Evolutionary conservation across 2,113 vertebrate genomes (phyloP).

Genomic region (Malurus alboscapulatus): DNA sequence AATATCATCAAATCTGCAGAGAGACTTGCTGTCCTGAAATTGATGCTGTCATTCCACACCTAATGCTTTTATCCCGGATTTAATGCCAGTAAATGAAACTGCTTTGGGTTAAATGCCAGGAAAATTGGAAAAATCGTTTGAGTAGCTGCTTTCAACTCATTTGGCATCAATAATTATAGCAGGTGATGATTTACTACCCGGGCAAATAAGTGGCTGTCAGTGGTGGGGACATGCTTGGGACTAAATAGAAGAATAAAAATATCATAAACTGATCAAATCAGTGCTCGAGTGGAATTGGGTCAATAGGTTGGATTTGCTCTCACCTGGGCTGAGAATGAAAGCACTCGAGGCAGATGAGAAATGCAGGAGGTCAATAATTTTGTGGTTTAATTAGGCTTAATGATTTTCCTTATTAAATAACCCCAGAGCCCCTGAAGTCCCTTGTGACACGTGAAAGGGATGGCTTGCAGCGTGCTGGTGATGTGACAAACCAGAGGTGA

Average conservation of each 20-base stretch:
- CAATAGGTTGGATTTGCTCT: not conserved
- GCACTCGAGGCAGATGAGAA: not conserved
- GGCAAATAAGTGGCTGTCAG: not conserved
- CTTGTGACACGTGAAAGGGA: not conserved
- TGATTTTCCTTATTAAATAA: not conserved
- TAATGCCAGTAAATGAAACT: not conserved
- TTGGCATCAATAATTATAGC: not conserved
- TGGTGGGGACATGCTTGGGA: not conserved
- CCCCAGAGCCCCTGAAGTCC: not conserved
- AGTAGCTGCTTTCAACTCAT: not conserved
- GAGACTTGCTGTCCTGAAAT: not conserved
- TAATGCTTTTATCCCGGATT: not conserved
- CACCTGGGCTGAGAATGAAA: not conserved
- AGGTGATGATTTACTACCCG: not conserved
- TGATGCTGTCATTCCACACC: not conserved
- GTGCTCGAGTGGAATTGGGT: not conserved
- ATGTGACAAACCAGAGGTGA: not conserved
- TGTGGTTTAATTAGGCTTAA: not conserved
- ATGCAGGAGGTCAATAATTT: not conserved
- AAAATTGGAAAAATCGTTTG: not conserved
- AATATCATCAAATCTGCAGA: not conserved
- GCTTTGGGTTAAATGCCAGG: not conserved
- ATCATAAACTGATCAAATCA: not conserved
- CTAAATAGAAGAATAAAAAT: not conserved
- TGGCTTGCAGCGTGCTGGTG: fast-evolving